Base-by-base conservation (phyloP, 2,888 invertebrate species). In the Stenichneumon culpator region DNA sequence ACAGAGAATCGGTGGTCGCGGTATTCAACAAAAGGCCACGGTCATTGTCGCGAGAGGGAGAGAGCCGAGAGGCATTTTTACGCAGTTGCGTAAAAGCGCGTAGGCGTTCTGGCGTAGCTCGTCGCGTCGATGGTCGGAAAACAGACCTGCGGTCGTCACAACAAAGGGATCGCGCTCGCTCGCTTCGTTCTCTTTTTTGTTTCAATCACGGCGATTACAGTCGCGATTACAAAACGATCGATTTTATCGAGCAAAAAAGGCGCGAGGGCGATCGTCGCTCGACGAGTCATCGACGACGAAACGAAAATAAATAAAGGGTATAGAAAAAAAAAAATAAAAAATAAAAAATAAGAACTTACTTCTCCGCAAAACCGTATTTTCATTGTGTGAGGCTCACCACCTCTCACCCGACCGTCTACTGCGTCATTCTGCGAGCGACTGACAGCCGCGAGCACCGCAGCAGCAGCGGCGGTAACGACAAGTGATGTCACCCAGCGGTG, bases 341-440 rank as follows among this genome's bases (percentile, higher is more conserved):
- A 47, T 63, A 36, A 79, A 28, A 72, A 75, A 70, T 28, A 47
- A n/a, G 65, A 79, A 90, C 92, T 91, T 91, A 93, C 93, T 91
- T 91, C 89, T 87, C 86, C 88, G 87, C 84, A 86, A 89, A 90
- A 90, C 83, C 88, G 90, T 89, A 86, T 88, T 90, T 90, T 91
- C 93, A 93, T 93, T 87, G 90, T 91, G 91, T 89, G 90, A 90
- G 89, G 88, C 83, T 86, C 89, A 87, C 88, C 91, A 90, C 88
- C 89, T 86, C 87, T 86, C 87, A 82, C 87, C 83, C 87, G 28
- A 87, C 87, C 79, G 88, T 90, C 90, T 93, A 93, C 92, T 93
- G 93, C 93, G 93, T 93, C 93, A 93, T 93, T 88, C 86, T 87
- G 88, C 86, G 88, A 89, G 87, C 84, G 79, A 88, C 87, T 88